Percentiles rank a stretch among this genome's conserved stretches.
Evolutionary conservation across 2,113 vertebrate species (phyloP).

Genomic region (Aplodontia rufa): DNA sequence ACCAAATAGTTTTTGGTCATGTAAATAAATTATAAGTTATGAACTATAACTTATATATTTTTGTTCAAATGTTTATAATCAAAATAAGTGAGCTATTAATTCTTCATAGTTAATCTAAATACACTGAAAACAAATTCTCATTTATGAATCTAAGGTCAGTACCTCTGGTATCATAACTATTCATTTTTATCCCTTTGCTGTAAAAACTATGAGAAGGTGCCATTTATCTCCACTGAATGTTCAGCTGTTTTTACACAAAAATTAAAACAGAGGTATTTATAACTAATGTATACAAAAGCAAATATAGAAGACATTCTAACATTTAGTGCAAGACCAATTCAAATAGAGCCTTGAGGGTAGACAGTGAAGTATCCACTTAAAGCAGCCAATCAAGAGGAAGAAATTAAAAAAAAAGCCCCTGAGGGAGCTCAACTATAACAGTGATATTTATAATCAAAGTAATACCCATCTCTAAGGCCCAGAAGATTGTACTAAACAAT

Average conservation of each 20-base stretch:
- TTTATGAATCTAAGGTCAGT: conserved; percentile 7
- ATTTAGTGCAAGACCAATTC: not conserved
- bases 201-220: not conserved
- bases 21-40: conserved; percentile 31
- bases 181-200: conserved; percentile 22
- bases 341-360: not conserved
- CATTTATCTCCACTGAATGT: not conserved
- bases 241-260: conserved; percentile 19
- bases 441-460: not conserved
- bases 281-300: conserved; percentile 29
- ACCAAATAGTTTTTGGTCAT: not conserved
- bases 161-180: not conserved
- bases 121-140: not conserved
- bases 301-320: not conserved
- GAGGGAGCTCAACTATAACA: not conserved
- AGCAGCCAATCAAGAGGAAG: not conserved
- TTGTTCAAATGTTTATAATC: conserved; percentile 30
- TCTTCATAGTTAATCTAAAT: conserved; percentile 12
- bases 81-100: not conserved
- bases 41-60: conserved; percentile 28
- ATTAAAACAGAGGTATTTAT: conserved; percentile 11
- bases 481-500: conserved; percentile 40
- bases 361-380: not conserved
- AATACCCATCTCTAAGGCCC: not conserved
- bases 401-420: conserved; percentile 29